Percentiles rank a stretch among this genome's conserved stretches.
Evolutionary conservation across 2,888 invertebrate genomes (phyloP).

Genomic region (Melanophora roralis): DNA sequence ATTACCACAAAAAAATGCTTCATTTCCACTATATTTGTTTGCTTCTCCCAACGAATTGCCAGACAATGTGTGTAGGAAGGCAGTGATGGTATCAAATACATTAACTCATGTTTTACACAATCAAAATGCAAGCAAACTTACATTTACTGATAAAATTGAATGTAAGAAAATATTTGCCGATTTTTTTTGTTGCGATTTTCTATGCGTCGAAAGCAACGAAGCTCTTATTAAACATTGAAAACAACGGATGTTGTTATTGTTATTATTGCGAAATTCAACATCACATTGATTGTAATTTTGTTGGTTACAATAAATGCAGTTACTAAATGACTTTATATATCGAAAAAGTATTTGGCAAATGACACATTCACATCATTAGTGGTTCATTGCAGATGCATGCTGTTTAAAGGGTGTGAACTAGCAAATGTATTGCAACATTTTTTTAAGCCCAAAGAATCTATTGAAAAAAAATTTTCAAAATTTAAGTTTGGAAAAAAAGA

Average conservation of each 20-base stretch:
- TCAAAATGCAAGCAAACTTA: background rate
- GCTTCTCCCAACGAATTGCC: background rate
- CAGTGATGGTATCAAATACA: conserved; percentile 3
- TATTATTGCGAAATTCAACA: conserved; percentile 47
- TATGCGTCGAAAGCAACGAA: background rate
- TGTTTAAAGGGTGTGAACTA: background rate
- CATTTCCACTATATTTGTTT: background rate
- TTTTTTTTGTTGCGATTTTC: background rate
- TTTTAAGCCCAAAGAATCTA: no score
- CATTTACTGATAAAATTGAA: background rate
- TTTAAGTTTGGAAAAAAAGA: no score
- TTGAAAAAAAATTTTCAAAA: no score
- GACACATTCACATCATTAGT: conserved; percentile 1
- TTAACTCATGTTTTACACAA: background rate
- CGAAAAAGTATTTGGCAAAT: conserved; percentile 8
- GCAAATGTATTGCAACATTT: no score
- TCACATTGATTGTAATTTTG: conserved; percentile 39
- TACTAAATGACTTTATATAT: conserved; percentile 38
- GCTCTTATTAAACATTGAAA: conserved; percentile 14
- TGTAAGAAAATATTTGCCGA: background rate
- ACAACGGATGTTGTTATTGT: conserved; percentile 29
- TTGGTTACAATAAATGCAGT: conserved; percentile 53
- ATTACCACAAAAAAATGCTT: background rate
- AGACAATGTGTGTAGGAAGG: background rate
- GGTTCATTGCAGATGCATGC: conserved; percentile 1